Base-by-base conservation (phyloP, 2,797 vertebrate species). In the Emys orbicularis region DNA sequence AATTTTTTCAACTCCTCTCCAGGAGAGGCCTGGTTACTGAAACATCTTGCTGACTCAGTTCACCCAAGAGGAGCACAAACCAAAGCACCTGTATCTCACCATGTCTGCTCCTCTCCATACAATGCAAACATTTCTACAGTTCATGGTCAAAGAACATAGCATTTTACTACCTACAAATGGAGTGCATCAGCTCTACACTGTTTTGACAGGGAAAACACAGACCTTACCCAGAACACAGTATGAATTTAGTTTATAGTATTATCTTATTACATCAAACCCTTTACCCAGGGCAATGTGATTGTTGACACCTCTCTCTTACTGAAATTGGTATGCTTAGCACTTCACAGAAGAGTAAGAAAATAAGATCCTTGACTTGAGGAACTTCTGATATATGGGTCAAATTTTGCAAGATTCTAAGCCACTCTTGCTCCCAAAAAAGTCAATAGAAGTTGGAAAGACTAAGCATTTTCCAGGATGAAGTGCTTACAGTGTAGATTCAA, bases 1-100 rank as follows among this genome's bases (percentile, higher is more conserved):
- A 3, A 44, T 1, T 11, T 3, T 1, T 1, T 54, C 3, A 4
- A 31, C 18, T 41, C 12, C 27, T 2, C 49, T 49, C 12, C 37
- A 41, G 50, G 13, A 88, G 21, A 61, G 49, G 29, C 74, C 56
- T 13, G 23, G 41, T 77, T 49, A 77, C 44, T 16, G 44, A 49
- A 49, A 49, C 74, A 8, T 49, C 44, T 31, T 49, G 41, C 44
- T 77, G 44, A 72, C 44, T 77, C 74, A 44, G 25, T 76, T 76
- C 13, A 44, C 72, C 23, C 3, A 76, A 47, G 72, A 76, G 4
- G 6, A 76, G 7, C 72, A 76, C 41, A 76, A 76, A 44, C 72
- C 5, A 74, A 74, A 74, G 34, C 34, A 65, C 12, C 59, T 65
- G 31, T n/a, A 65, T 19, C 61, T 65, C 8, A 34, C 61, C 61